Base-by-base conservation (phyloP, 2,888 invertebrate species). In the Cordilura impudica region DNA sequence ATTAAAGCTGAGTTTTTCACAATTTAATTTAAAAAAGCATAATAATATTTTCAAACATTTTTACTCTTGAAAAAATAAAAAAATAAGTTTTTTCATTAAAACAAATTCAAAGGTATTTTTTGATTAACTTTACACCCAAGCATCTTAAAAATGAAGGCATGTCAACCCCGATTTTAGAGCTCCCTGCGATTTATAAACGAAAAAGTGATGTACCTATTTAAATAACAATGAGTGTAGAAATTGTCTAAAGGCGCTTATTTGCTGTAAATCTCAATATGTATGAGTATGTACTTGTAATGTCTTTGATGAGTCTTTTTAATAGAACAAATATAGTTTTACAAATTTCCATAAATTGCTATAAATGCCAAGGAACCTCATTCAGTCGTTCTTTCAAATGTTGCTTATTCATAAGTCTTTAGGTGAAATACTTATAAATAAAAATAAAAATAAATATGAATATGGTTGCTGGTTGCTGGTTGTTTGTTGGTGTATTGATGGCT, bases 401-500 rank as follows among this genome's bases (percentile, higher is more conserved):
- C n/a, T 58, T 18, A 26, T 72, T 39, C 51, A 51, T 14, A 61
- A 63, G 67, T 14, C 63, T 72, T 72, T 67, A 29, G 39, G 4
- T 49, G 61, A 60, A 51, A 43, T 70, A n/a, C n/a, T n/a, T n/a
- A n/a, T n/a, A n/a, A n/a, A n/a, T n/a, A n/a, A n/a, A n/a, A n/a
- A n/a, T n/a, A 71, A 45, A 71, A 74, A 66, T 67, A 79, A 79
- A 71, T 75, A 75, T 67, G 56, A 67, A 79, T 67, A 66, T 74
- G 66, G 23, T 60, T 70, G 69, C 66, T 61, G 66, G 61, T 70
- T 61, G 66, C n/a, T 74, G 66, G 23, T 60, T 70, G 69, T 70
- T 61, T 60, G 61, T 70, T 61, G 66, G n/a, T n/a, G 70, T 60
- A 81, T 81, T 82, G 82, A 82, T 81, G 77, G 76, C 76, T 80